Percentiles rank a stretch among this genome's conserved stretches.
These are phyloP conservation scores for Pelecanus crispus DNA, from an alignment of 2,113 vertebrate species.

Conservation along the genomic window DNA sequence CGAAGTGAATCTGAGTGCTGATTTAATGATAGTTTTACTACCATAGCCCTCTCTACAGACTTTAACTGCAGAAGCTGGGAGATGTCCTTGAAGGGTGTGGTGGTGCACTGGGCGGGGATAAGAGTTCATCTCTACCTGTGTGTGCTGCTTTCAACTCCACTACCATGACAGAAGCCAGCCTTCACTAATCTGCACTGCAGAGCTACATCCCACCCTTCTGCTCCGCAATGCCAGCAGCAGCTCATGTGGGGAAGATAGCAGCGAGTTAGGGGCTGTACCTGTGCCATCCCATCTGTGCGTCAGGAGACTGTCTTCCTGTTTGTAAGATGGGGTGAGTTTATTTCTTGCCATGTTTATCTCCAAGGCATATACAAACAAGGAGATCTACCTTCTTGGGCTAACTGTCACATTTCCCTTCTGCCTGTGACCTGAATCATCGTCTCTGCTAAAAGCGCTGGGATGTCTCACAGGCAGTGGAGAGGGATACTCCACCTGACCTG, in stretches of 20 bases:
- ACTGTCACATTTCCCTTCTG: background rate
- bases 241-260: fast-evolving
- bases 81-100: background rate
- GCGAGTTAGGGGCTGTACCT: background rate
- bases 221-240: background rate
- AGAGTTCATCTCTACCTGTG: background rate
- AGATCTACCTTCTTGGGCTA: background rate
- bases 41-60: background rate
- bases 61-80: background rate
- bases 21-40: background rate
- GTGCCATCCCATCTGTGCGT: background rate
- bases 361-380: background rate
- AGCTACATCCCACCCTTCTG: background rate
- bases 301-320: background rate
- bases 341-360: background rate
- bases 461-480: background rate
- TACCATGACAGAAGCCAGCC: background rate
- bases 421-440: background rate
- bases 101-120: background rate
- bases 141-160: background rate
- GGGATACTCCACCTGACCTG: background rate
- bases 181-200: background rate
- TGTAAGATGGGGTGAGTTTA: background rate
- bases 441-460: background rate
- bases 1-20: background rate